A percentile compares a stretch with the other conserved stretches of the same genome.
Evolutionary conservation across 2,113 vertebrate species (phyloP).

Genomic region (Caranx ignobilis): DNA sequence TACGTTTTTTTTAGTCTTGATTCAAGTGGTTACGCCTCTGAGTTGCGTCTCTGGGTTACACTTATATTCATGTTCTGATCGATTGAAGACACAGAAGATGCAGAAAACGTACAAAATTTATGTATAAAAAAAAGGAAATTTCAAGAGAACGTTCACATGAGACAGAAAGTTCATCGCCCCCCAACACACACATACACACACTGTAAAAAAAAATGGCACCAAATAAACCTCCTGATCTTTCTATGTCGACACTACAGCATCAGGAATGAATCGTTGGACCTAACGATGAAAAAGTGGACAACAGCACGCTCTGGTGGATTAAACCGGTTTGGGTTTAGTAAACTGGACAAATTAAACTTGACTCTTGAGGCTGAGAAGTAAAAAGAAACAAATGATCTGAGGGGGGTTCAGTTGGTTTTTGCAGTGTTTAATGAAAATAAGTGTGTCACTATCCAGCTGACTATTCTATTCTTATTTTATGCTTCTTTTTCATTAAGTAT

Average conservation of each 20-base stretch:
- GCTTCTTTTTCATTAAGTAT: neutral
- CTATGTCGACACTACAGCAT: constrained; percentile 13
- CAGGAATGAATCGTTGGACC: neutral
- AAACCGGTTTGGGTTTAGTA: neutral
- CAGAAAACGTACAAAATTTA: constrained; percentile 64
- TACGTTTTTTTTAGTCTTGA: no score
- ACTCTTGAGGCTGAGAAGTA: neutral
- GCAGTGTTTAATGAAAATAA: constrained; percentile 3
- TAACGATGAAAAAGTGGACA: neutral
- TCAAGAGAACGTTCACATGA: constrained; percentile 45
- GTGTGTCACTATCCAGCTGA: neutral
- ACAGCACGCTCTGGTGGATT: constrained; percentile 43
- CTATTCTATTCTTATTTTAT: neutral
- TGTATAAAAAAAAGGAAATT: constrained; percentile 48
- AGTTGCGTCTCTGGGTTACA: neutral
- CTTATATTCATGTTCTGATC: constrained; percentile 33
- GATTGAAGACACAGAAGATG: constrained; percentile 48
- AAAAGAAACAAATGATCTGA: neutral
- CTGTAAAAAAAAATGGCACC: constrained; percentile 21
- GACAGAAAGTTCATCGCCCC: constrained; percentile 14
- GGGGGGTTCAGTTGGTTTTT: neutral
- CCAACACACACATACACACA: constrained; percentile 1
- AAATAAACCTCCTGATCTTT: constrained; percentile 27
- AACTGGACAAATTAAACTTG: neutral
- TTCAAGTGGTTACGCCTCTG: no score